Base-by-base conservation (phyloP, 64 coral and sea anemone genomes). In the Trachythela sp. region DNA sequence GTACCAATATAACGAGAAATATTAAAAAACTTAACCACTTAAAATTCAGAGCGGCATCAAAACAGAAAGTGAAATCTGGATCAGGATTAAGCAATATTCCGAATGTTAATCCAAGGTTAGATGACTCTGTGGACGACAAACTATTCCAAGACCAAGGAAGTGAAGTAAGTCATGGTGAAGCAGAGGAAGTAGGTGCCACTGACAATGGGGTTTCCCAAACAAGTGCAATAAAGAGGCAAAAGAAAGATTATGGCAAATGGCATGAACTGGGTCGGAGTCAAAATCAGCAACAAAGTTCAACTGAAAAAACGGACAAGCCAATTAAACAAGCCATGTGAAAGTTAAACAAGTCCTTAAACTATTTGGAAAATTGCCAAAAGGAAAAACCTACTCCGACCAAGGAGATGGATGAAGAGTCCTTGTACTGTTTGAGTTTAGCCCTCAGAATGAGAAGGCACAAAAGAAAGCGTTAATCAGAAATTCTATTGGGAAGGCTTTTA, bases 401-500 rank as follows among this genome's bases (percentile, higher is more conserved):
- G 3, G 71, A 77, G 17, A 77, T 77, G 71, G 71, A 77, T 35
- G 71, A 77, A 77, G 71, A 77, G 8, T 9, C 71, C 36, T 77
- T 77, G 17, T 92, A 84, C 15, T 92, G 91, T 51, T 48, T 88
- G 84, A 92, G 91, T 88, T 48, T 92, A 75, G 91, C 77, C 1
- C 32, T 36, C 11, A 92, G 86, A 41, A 48, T 88, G 56, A 64
- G 68, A 33, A 3, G 35, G 48, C 31, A 38, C 51, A 42, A 88
- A 92, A 37, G 31, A 92, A 84, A 88, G 91, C 91, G 11, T 88
- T 84, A 56, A 38, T 85, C 9, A 26, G 76, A 30, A 85, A 92
- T 42, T 83, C 91, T 34, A 92, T 88, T 88, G 91, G 88, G 76
- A 92, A 92, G 33, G 17, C 80, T 13, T 84, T 92, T 22, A 87